phyloP scores from a whole-genome alignment of 2,888 invertebrate species.

The Stratiomys singularior region DNA sequence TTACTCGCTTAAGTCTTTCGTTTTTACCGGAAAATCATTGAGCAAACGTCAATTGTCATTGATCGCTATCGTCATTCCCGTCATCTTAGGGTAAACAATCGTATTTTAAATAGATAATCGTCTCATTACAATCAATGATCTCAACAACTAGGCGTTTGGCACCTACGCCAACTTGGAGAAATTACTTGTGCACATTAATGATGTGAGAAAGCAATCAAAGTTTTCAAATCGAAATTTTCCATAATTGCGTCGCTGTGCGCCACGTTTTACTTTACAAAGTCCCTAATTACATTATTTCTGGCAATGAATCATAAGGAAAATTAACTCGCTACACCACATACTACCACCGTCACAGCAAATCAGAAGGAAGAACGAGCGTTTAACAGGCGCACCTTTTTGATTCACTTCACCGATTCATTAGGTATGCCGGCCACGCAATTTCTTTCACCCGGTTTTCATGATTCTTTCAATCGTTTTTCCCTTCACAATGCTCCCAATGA shows the following conservation, averaged over 20 bases:
- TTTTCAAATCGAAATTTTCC: conserved; percentile 27
- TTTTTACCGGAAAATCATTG: not conserved
- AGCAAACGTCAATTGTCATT: not conserved
- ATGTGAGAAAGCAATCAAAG: conserved; percentile 33
- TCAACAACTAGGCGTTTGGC: conserved; percentile 10
- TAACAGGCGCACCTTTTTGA: conserved; percentile 47
- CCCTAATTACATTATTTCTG: conserved; percentile 39
- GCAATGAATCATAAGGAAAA: conserved; percentile 40
- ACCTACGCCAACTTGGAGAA: conserved; percentile 13
- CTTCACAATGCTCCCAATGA: not conserved
- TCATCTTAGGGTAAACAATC: not conserved
- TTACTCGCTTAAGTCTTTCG: conserved; percentile 33
- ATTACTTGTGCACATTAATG: conserved; percentile 1
- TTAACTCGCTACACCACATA: not conserved
- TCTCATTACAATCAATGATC: conserved; percentile 10
- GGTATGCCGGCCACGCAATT: conserved; percentile 50
- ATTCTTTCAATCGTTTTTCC: conserved; percentile 14
- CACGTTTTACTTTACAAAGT: not conserved
- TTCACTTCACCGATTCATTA: conserved; percentile 41
- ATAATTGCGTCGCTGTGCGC: conserved; percentile 26
- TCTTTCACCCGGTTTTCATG: conserved; percentile 45
- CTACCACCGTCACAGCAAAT: not conserved
- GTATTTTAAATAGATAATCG: not conserved
- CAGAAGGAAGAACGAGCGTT: not conserved
- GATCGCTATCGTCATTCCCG: not conserved